Evolutionary conservation across 1,140 invertebrate species (phyloP), one percentile per base, ranked within the genome.

Genomic region (Drosophila pallidifrons): DNA sequence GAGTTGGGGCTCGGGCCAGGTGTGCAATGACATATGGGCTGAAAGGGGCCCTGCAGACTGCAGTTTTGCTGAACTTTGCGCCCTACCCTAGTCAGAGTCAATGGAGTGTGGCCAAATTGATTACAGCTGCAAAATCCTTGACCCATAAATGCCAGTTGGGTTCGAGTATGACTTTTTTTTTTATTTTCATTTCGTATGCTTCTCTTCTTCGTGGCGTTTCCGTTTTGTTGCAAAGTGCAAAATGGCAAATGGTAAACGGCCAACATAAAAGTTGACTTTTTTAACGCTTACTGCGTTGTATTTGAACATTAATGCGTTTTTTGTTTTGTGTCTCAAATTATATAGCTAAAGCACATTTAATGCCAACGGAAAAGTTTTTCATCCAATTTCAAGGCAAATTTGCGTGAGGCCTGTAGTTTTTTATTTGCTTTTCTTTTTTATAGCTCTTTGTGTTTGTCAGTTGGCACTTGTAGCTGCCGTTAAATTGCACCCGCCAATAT

Each of bases 81-180:
- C 77, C 65, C 77, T 77, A 55, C 81, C 72, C 77, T 25, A 58
- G 35, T 5, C 54, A 49, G 32, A 82, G 71, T 55, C 82, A 86
- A 87, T 86, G 74, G 63, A 87, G 82, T 86, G 82, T 86, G 76
- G 64, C 75, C 74, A 82, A 87, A 87, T 77, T 69, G 83, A 72
- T 77, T 74, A 75, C 72, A 64, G 43, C 72, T 75, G 71, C 65
- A 35, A 77, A 81, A 85, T 86, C 81, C 81, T 88, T 86, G 82
- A 79, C 76, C 80, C 83, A 85, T 85, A 81, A 88, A 74, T 49
- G 69, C 47, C 65, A 66, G 57, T 76, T 82, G 67, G 60, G 1
- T 38, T 38, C 35, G 35, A 38, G 15, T 57, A 41, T 30, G 54
- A 25, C 43, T 16, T 64, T 51, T 38, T 51, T 38, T 32, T 32